These are phyloP conservation scores for Lemur catta DNA, from an alignment of 2,797 vertebrate species.

Conservation along the genomic window DNA sequence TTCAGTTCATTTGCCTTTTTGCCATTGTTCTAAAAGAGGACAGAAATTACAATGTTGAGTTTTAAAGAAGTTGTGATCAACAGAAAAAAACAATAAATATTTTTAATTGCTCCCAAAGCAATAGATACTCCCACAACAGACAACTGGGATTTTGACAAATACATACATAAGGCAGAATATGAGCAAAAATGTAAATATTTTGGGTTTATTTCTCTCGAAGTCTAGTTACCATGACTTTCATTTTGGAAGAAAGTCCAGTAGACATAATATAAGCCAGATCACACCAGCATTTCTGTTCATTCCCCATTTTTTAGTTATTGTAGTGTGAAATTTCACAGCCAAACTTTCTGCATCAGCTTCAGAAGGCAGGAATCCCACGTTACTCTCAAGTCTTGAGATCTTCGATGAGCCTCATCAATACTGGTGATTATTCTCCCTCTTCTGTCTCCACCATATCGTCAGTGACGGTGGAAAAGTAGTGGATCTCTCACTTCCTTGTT, in stretches of 20 bases:
- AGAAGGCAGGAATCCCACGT: constrained; percentile 86
- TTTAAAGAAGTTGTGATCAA: constrained; percentile 84
- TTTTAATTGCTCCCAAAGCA: constrained; percentile 88
- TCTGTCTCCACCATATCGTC: constrained; percentile 87
- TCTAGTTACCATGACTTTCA: constrained; percentile 86
- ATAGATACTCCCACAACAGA: constrained; percentile 86
- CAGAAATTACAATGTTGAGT: constrained; percentile 87
- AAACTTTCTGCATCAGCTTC: constrained; percentile 83
- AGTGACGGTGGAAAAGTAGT: constrained; percentile 88
- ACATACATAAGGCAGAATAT: constrained; percentile 86
- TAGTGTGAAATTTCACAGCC: constrained; percentile 83
- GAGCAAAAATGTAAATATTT: constrained; percentile 86
- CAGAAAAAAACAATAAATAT: constrained; percentile 88
- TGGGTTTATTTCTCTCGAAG: constrained; percentile 87
- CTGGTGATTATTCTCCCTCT: constrained; percentile 85
- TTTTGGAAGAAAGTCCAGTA: constrained; percentile 86
- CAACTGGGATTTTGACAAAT: constrained; percentile 86
- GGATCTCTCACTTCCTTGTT: constrained; percentile 86
- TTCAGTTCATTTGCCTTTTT: constrained; percentile 86
- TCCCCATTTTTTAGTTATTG: constrained; percentile 87
- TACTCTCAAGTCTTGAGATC: constrained; percentile 87
- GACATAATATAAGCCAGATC: constrained; percentile 89
- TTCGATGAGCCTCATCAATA: constrained; percentile 88
- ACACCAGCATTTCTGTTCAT: constrained; percentile 90
- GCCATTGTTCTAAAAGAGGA: constrained; percentile 88